phyloP scores from a whole-genome alignment of 2,888 invertebrate species.

The Acleris emargana region DNA sequence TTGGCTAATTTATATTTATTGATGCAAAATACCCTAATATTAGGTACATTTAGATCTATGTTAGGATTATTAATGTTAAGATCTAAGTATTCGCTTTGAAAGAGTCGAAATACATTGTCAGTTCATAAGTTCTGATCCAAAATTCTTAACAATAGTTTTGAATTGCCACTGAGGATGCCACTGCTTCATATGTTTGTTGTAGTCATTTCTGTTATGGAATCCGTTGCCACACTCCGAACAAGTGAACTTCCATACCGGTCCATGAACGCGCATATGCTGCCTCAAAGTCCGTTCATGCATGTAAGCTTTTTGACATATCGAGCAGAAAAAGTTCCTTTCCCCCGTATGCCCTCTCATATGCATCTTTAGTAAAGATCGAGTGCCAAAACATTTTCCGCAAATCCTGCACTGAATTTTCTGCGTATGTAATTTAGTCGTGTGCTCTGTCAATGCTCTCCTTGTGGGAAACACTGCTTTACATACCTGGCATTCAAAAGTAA shows the following conservation, averaged over 20 bases:
- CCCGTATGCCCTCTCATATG: constrained; percentile 72
- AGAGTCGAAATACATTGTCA: constrained; percentile 12
- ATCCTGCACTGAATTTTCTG: constrained; percentile 71
- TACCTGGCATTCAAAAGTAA: constrained; percentile 67
- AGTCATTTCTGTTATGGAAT: constrained; percentile 69
- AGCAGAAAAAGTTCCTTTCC: constrained; percentile 70
- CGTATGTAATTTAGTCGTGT: constrained; percentile 71
- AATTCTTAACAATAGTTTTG: constrained; percentile 63
- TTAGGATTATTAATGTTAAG: neutral
- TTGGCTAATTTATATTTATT: no score
- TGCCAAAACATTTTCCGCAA: constrained; percentile 74
- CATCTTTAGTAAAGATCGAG: constrained; percentile 67
- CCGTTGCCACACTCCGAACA: constrained; percentile 70
- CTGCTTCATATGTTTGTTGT: constrained; percentile 70
- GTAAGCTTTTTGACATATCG: constrained; percentile 70
- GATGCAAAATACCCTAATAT: no score
- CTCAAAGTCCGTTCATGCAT: constrained; percentile 72
- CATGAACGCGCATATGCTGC: constrained; percentile 74
- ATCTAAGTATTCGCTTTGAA: neutral
- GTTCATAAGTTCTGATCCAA: constrained; percentile 48
- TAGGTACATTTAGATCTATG: no score
- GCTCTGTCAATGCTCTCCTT: constrained; percentile 70
- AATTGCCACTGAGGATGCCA: constrained; percentile 75
- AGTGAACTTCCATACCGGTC: constrained; percentile 62
- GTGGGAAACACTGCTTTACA: constrained; percentile 68